phyloP scores from a whole-genome alignment of 2,113 vertebrate genomes.

The Odocoileus virginianus region DNA sequence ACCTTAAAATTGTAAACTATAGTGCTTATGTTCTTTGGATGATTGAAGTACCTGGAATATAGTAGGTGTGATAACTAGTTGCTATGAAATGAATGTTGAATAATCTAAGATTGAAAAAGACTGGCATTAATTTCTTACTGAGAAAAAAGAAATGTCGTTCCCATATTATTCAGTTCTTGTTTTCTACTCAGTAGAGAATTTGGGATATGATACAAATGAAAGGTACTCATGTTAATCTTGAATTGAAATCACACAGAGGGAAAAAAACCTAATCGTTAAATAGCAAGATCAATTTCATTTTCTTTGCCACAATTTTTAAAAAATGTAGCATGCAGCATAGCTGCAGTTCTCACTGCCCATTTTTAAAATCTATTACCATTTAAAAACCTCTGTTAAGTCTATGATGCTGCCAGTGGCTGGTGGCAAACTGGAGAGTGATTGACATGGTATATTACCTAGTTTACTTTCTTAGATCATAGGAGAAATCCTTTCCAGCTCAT shows the following conservation, averaged over 20 bases:
- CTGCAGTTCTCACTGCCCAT: background rate
- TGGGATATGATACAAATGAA: background rate
- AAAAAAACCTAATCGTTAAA: background rate
- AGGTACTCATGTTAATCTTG: background rate
- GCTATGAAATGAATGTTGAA: background rate
- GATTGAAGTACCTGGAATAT: background rate
- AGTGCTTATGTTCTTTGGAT: slow-evolving; percentile 19
- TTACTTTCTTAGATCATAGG: slow-evolving; percentile 18
- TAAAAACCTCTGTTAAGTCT: background rate
- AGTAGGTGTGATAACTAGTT: background rate
- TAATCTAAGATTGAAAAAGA: background rate
- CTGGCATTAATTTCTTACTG: background rate
- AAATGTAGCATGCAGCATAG: background rate
- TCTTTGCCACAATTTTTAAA: background rate
- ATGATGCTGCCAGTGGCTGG: background rate
- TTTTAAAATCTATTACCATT: background rate
- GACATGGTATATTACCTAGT: background rate
- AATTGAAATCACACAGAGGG: background rate
- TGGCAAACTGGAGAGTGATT: slow-evolving; percentile 32
- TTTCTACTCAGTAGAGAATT: background rate
- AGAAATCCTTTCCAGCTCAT: slow-evolving; percentile 44
- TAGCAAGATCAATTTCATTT: slow-evolving; percentile 12
- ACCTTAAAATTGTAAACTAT: background rate
- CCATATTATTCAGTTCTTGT: background rate
- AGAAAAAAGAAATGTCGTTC: slow-evolving; percentile 14